These are phyloP conservation scores for Beris chalybata DNA, from an alignment of 2,888 invertebrate species.

Conservation along the genomic window DNA sequence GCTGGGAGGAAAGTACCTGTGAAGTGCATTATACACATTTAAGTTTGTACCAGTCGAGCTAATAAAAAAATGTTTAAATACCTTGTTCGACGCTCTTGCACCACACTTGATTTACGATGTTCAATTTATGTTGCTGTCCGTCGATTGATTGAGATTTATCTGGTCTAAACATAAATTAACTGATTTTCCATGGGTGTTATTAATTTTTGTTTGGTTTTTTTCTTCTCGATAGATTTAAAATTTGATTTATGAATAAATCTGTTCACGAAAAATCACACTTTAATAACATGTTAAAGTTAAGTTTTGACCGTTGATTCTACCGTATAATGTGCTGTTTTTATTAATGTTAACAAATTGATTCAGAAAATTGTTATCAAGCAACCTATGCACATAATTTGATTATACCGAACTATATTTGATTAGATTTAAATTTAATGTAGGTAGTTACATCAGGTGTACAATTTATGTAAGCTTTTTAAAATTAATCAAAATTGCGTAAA, in stretches of 20 bases:
- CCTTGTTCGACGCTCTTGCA: constrained; percentile 12
- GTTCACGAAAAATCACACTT: constrained; percentile 18
- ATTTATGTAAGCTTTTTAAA: too few relatives aligned
- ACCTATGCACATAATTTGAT: too few relatives aligned
- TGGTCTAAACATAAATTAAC: constrained; percentile 31
- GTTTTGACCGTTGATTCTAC: constrained; percentile 24
- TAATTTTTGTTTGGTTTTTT: constrained; percentile 8
- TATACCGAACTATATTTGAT: too few relatives aligned
- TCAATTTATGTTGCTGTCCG: constrained; percentile 9
- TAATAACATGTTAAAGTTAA: constrained; percentile 23
- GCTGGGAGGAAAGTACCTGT: background rate
- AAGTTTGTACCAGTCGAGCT: background rate
- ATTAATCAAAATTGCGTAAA: too few relatives aligned
- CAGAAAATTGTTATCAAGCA: too few relatives aligned
- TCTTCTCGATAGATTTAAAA: background rate
- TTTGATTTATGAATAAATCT: constrained; percentile 24
- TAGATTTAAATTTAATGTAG: too few relatives aligned
- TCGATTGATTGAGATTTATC: constrained; percentile 29
- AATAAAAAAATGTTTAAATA: constrained; percentile 8
- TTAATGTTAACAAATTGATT: too few relatives aligned
- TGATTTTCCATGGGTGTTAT: constrained; percentile 23
- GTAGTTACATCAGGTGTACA: too few relatives aligned
- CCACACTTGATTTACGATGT: constrained; percentile 21
- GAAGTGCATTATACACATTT: background rate
- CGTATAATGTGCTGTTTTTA: constrained; percentile 21